phyloP scores from a whole-genome alignment of 1,140 invertebrate genomes.

The Protaetia brevitarsis region DNA sequence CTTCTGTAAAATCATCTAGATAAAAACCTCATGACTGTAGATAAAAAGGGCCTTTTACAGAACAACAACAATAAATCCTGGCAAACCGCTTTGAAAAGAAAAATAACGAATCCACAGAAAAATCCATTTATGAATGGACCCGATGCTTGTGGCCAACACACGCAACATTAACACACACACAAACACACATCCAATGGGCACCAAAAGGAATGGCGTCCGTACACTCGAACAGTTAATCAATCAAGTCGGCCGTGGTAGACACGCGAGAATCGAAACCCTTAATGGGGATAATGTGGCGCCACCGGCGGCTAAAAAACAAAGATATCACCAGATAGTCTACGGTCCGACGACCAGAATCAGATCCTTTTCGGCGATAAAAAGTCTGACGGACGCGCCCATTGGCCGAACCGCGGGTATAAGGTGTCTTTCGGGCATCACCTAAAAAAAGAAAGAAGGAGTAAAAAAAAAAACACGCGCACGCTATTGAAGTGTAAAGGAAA shows the following conservation, averaged over 20 bases:
- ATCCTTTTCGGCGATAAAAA: constrained; percentile 3
- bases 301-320: constrained; percentile 8
- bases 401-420: not conserved
- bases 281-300: constrained; percentile 16
- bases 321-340: constrained; percentile 7
- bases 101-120: not conserved
- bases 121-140: constrained; percentile 15
- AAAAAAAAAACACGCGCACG: not conserved
- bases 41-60: no score
- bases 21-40: no score
- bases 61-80: no score
- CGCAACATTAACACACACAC: not conserved
- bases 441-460: no score
- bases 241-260: constrained; percentile 8
- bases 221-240: constrained; percentile 1
- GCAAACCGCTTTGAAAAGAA: no score
- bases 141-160: no score
- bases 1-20: no score
- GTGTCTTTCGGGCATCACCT: constrained; percentile 7
- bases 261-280: constrained; percentile 13
- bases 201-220: constrained; percentile 1
- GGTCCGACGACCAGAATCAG: constrained; percentile 7
- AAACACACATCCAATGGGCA: not conserved
- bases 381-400: not conserved
- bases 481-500: no score